Base-by-base conservation (phyloP, 1,140 invertebrate genomes). In the Drosophila ohnishii region DNA sequence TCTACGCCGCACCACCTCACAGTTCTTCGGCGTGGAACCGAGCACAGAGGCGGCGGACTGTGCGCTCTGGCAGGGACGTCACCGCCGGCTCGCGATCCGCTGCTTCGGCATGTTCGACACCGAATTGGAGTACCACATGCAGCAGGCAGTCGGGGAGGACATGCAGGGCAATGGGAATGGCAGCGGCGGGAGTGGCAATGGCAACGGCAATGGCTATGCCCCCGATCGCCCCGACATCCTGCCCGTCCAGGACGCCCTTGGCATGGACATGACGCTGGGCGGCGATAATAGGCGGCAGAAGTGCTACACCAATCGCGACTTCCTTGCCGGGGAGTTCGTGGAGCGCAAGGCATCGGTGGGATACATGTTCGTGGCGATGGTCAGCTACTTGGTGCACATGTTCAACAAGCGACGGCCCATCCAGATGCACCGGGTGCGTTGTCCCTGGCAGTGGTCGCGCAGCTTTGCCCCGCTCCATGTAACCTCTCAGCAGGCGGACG, bases 21-120 rank as follows among this genome's bases (percentile, higher is more conserved):
- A 93, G 42, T 96, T 96, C 90, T 96, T 96, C 79, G 95, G 95
- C 7, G 94, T 96, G 10, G 94, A 95, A 75, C 93, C 94, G 47
- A 93, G 94, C 63, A 94, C 93, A 3, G 95, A 95, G 86, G 92
- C 93, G 1, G 90, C 93, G 7, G 94, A 96, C 80, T 94, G 93
- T 73, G 91, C 93, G 32, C 88, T 94, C 81, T 96, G 95, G 95
- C 90, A 95, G 53, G 95, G 95, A 59, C 90, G 95, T 60, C 93
- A 95, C 59, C 94, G 94, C 69, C 93, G 95, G 44, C 93, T 96
- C 86, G 95, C 95, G 0, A 61, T 92, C 7, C 76, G 91, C 19
- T 76, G 91, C 10, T 91, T 92, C 57, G 91, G 91, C 3, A 59
- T 77, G 30, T 61, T 92, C 5, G 78, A 83, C 61, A 64, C 59